Evolutionary conservation across 2,113 vertebrate species (phyloP).

Genomic region (Gila orcuttii): DNA sequence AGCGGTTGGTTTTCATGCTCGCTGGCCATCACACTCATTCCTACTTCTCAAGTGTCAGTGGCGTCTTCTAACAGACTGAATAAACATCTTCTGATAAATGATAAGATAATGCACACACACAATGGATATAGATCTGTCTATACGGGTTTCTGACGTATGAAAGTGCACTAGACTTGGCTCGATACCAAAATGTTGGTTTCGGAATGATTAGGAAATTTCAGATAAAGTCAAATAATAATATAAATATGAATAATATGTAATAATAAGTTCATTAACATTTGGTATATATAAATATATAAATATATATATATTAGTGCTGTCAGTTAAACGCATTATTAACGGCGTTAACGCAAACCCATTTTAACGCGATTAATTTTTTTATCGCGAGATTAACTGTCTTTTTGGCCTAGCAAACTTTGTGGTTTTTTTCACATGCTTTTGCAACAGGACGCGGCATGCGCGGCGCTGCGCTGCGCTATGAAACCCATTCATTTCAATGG

Average conservation of each 20-base stretch:
- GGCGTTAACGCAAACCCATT: no score
- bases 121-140: not conserved
- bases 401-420: no score
- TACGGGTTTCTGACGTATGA: not conserved
- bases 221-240: not conserved
- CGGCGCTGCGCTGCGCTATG: no score
- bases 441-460: no score
- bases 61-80: not conserved
- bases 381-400: no score
- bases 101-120: not conserved
- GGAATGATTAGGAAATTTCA: not conserved
- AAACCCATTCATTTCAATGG: no score
- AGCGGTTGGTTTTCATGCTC: not conserved
- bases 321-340: no score
- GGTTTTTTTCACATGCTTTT: no score
- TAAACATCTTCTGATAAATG: not conserved
- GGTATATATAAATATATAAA: not conserved
- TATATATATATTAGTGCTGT: no score
- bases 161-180: not conserved
- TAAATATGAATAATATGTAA: not conserved
- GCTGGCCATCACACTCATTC: not conserved
- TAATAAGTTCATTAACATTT: not conserved
- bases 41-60: not conserved
- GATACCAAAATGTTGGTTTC: not conserved
- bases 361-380: no score